Evolutionary conservation across 2,888 invertebrate species (phyloP), one percentile per base, ranked within the genome.

Genomic region (Drosophila fulvimacula): DNA sequence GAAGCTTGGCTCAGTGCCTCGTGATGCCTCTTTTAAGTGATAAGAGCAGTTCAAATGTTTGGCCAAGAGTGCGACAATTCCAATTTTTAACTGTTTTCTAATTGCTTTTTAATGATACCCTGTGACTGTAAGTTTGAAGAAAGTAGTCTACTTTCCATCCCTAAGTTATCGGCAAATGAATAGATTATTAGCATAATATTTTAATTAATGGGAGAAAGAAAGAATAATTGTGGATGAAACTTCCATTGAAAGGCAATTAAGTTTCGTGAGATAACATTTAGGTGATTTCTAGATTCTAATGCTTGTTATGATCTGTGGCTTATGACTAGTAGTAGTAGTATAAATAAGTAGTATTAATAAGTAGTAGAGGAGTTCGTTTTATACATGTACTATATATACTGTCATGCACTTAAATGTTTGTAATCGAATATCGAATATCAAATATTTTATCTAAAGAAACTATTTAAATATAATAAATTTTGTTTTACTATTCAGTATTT

Each of bases 11-110:
- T 58, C 63, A 51, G 52, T 51, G 74, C 67, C 73, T 57, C 44
- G 36, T 56, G 68, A 42, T 73, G 70, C 30, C 72, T 56, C 72
- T 56, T 64, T 65, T 58, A 52, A 72, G 77, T 73, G 84, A 84
- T 83, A 87, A 87, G 81, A 79, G 85, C 74, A 72, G 76, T 71
- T 72, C 73, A 88, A 88, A 85, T 85, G 88, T 85, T 85, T 83
- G 79, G 58, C 72, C 69, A 82, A 82, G 81, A 79, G 72, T 70
- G 73, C 66, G 75, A 77, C 76, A 69, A 73, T 79, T 85, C 79
- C 71, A 71, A 76, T 76, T 81, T 82, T 76, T 67, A 61, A 62
- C 58, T 69, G 66, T 64, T 66, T 57, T 74, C 38, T 38, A 52
- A 53, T 58, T 51, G 51, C 53, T 48, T 55, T 39, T 52, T 9